Evolutionary conservation across 2,888 invertebrate genomes (phyloP), one percentile per base, ranked within the genome.

Genomic region (Ypsolopha scabrella): DNA sequence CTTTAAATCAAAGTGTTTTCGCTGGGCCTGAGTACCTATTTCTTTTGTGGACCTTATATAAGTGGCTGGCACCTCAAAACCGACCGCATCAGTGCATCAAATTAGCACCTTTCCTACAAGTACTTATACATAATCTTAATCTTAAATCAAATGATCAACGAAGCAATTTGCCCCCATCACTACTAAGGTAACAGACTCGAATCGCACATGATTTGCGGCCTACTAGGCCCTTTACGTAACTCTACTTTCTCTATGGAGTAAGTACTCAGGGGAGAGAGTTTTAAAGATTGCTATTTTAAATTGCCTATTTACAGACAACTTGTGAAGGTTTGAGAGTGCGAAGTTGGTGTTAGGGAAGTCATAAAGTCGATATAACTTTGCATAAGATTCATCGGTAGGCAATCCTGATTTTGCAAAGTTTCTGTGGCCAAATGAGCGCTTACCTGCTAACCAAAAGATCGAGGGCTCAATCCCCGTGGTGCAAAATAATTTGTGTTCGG

Each of bases 191-290:
- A 11, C 8, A 9, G 13, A n/a, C 34, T 34, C n/a, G 24, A 48
- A 48, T 41, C 50, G 35, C 43, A 50, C 50, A 33, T 43, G 43
- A 50, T 50, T 50, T 50, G 50, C 36, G 13, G 43, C n/a, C 13
- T 9, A 45, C 24, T 51, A 51, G 51, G 44, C 37, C 24, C 14
- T 24, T 51, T 51, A 45, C 51, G 51, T 51, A 51, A 51, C 33
- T 13, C n/a, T 37, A 41, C 41, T 51, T 41, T 51, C 51, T 45
- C 48, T 7, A 24, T 39, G 36, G 7, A 1, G 48, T 38, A 3
- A 46, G 46, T 46, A 46, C 33, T 14, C 43, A 43, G 10, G 33
- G 45, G 33, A 44, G 38, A 45, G 39, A 39, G 38, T 41, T 43
- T 41, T 11, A 33, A 11, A 24, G 45, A 51, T 51, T 41, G 45